These are phyloP conservation scores for Teleiodes luculella DNA, from an alignment of 2,888 invertebrate genomes.

Conservation along the genomic window DNA sequence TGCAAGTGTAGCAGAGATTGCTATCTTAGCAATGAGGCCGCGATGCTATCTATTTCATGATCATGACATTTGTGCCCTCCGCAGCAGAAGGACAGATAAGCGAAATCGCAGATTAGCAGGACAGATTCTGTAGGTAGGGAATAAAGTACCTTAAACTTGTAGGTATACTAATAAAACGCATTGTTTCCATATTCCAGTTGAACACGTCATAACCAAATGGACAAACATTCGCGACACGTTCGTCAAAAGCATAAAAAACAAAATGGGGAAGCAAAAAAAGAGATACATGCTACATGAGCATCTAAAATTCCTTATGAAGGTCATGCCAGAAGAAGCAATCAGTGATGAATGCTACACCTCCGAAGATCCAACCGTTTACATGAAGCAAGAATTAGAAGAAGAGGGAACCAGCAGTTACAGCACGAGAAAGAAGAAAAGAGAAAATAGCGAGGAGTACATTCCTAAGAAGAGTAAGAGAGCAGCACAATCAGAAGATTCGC, in stretches of 20 bases:
- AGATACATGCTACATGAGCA: constrained; percentile 56
- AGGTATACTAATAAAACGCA: neutral
- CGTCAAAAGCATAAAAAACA: constrained; percentile 52
- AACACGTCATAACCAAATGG: constrained; percentile 60
- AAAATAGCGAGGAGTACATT: neutral
- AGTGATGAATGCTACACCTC: neutral
- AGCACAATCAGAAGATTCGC: constrained; percentile 4
- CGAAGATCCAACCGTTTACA: neutral
- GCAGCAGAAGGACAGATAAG: too few species aligned
- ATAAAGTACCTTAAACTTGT: too few species aligned
- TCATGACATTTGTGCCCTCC: too few species aligned
- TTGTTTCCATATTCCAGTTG: constrained; percentile 43
- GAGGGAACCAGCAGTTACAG: constrained; percentile 20
- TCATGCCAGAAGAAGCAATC: constrained; percentile 34
- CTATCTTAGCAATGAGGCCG: too few species aligned
- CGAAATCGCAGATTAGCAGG: too few species aligned
- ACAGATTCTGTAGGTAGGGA: too few species aligned
- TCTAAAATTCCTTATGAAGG: constrained; percentile 52
- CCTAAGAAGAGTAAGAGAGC: constrained; percentile 1
- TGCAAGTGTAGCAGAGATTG: too few species aligned
- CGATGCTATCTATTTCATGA: too few species aligned
- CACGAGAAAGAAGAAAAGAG: constrained; percentile 23
- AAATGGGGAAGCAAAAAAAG: constrained; percentile 48
- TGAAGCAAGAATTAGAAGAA: constrained; percentile 17
- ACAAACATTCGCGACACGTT: constrained; percentile 67